A percentile compares a stretch with the other conserved stretches of the same genome.
Evolutionary conservation across 2,797 vertebrate genomes (phyloP).

Genomic region (Rhincodon typus): DNA sequence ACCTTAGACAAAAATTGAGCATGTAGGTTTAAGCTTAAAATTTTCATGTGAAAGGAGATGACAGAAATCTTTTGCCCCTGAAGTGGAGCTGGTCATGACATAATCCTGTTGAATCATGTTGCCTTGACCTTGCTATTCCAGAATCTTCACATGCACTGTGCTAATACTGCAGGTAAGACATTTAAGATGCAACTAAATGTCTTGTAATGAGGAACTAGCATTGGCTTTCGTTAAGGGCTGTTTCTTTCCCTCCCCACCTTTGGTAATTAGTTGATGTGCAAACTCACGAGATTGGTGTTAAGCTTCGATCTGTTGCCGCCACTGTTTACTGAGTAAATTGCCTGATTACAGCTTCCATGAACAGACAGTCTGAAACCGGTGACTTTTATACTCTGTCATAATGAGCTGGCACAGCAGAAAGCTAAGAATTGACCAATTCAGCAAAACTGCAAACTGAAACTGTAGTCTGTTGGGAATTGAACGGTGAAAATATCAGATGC

Average conservation of each 20-base stretch:
- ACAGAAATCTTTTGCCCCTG: neutral
- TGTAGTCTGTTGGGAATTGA: neutral
- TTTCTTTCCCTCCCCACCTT: neutral
- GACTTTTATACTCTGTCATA: neutral
- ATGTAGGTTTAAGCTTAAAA: neutral
- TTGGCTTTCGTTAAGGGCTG: neutral
- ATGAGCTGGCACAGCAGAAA: neutral
- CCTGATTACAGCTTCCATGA: neutral
- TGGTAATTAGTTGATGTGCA: neutral
- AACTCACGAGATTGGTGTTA: neutral
- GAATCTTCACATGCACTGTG: neutral
- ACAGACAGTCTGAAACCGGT: neutral
- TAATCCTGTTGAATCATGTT: neutral
- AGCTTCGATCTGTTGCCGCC: neutral
- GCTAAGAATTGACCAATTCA: neutral
- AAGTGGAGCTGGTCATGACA: neutral
- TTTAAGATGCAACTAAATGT: neutral
- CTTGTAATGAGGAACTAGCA: neutral
- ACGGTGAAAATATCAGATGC: neutral
- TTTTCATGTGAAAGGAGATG: neutral
- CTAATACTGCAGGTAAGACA: neutral
- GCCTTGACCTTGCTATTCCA: neutral
- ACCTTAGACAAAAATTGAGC: neutral
- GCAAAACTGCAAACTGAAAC: neutral
- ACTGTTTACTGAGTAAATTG: neutral